phyloP scores from a whole-genome alignment of 2,888 invertebrate genomes.

The Microplitis manilae region DNA sequence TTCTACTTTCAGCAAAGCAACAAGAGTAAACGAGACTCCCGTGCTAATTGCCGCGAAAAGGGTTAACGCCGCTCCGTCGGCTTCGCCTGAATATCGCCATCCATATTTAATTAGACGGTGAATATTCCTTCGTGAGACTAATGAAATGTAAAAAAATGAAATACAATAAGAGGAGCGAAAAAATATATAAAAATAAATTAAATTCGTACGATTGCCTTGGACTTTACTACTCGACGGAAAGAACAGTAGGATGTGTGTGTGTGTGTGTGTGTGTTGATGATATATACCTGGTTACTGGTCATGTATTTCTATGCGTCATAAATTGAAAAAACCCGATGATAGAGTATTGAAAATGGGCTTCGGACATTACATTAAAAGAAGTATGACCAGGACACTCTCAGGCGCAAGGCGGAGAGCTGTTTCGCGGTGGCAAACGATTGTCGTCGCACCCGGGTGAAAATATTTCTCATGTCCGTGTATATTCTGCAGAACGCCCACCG shows the following conservation, averaged over 20 bases:
- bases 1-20: constrained; percentile 49
- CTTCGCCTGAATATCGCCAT: constrained; percentile 61
- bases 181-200: constrained; percentile 13
- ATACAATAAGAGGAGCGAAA: constrained; percentile 13
- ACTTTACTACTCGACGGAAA: background rate
- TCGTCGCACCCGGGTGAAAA: constrained; percentile 59
- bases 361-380: constrained; percentile 16
- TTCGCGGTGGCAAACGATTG: constrained; percentile 29
- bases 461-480: constrained; percentile 65
- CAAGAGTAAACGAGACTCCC: constrained; percentile 65
- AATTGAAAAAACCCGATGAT: constrained; percentile 17
- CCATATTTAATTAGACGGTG: constrained; percentile 66
- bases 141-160: constrained; percentile 27
- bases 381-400: constrained; percentile 10
- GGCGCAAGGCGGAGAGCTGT: constrained; percentile 15
- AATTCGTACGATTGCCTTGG: constrained; percentile 5
- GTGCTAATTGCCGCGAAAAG: constrained; percentile 69
- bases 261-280: background rate
- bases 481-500: constrained; percentile 55
- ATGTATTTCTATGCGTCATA: constrained; percentile 15
- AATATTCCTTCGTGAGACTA: constrained; percentile 48
- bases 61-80: constrained; percentile 61
- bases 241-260: background rate
- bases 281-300: background rate
- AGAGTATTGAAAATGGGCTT: constrained; percentile 11